Base-by-base conservation (phyloP, 2,797 vertebrate species). In the Muraenolepis orangiensis region DNA sequence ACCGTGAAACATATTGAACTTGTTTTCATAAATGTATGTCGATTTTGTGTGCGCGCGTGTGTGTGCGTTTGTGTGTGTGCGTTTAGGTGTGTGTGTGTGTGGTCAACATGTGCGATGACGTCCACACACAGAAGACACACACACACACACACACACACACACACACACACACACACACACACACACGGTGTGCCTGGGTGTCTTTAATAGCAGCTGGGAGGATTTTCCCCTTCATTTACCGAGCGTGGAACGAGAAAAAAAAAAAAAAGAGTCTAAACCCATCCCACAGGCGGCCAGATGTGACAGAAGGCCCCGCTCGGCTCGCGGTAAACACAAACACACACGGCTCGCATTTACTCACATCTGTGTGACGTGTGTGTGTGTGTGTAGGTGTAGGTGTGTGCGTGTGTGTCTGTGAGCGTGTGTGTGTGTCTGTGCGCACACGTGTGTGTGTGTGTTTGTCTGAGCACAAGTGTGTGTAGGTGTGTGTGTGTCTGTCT, bases 211-310 rank as follows among this genome's bases (percentile, higher is more conserved):
- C 91, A 91, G 86, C 88, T 91, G 87, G 80, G 87, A 93, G 86
- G 86, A 87, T 89, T 91, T 92, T 90, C 82, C 87, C 84, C 86
- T 77, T 81, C 80, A 86, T 90, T 88, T 90, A 90, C 89, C 87
- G 85, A 78, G 86, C 84, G 83, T 88, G 82, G 85, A 78, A 86
- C 84, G 83, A 87, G 82, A 89, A 91, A 90, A 79, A 75, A 79
- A 85, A 89, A 74, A n/a, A n/a, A n/a, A n/a, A n/a, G n/a, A n/a
- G n/a, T n/a, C n/a, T n/a, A n/a, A n/a, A n/a, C n/a, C n/a, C n/a
- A 46, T 46, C 76, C 83, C 84, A 18, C 90, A 89, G 76, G 78
- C 84, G 83, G 82, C 89, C 91, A 92, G 87, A 90, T 91, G 91
- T 88, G 86, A 88, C 85, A 84, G 85, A 85, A 84, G 81, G 82